Base-by-base conservation (phyloP, 2,888 invertebrate genomes). In the Agriopis marginaria region DNA sequence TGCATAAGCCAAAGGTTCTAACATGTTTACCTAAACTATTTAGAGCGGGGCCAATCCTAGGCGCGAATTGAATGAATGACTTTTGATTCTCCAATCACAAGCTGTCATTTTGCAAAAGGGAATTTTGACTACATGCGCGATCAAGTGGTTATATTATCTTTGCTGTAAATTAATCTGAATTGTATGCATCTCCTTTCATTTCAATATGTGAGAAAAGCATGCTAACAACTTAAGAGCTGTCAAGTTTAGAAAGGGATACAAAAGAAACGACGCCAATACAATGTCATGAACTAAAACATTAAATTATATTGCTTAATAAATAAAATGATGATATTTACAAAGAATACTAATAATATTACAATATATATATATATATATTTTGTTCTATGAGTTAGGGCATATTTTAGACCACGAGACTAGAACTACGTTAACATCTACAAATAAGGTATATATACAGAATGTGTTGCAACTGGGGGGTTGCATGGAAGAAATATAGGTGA, bases 261-360 rank as follows among this genome's bases (percentile, higher is more conserved):
- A 23, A 2, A 58, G 9, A 45, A 58, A n/a, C 45, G 45, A 47
- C 45, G 32, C 12, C 42, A 9, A 47, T n/a, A 45, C 12, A 32
- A 58, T 58, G 58, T 58, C 58, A 58, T 58, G 47, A 58, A 58
- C 58, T 58, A 58, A 58, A 58, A 58, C n/a, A 32, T 62, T 70
- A 75, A 77, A 77, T 71, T 76, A 80, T 80, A 79, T 73, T 70
- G 79, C 79, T 78, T 75, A 79, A 82, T 84, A 86, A 86, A 85
- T 85, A 82, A 85, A 81, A 78, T 74, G 70, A 77, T 71, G 77
- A 71, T 88, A 88, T 88, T 78, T 88, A 88, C 87, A 88, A 75
- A 73, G 75, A 75, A 80, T 82, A 78, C 75, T 73, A 79, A 70
- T 75, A 67, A 67, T 73, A 75, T 66, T 68, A 63, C 49, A 62